Base-by-base conservation (phyloP, 1,140 invertebrate species). In the Drosophila nebulosa region DNA sequence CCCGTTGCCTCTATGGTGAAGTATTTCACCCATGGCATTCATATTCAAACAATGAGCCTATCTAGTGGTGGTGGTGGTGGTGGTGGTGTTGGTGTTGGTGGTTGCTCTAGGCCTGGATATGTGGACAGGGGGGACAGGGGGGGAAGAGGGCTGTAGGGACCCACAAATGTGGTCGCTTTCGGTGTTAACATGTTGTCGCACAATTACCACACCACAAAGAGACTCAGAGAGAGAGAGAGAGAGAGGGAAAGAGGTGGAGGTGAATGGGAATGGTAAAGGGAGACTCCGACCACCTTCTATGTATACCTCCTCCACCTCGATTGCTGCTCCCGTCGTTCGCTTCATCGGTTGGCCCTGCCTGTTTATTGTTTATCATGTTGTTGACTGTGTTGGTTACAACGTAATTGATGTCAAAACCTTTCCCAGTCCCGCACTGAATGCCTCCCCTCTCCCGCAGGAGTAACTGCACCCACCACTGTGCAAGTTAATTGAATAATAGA, bases 401-500 rank as follows among this genome's bases (percentile, higher is more conserved):
- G 70, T 74, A 74, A 74, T 74, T 74, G 71, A 74, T 67, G 71
- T 74, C 63, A 57, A 72, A 32, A 46, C 69, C 39, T 53, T 53
- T 71, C 67, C 71, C 63, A 74, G n/a, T n/a, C n/a, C 12, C n/a
- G 6, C 14, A 26, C 24, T 27, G 22, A 18, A 4, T 14, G 6
- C n/a, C 26, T 30, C 16, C 1, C 26, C 22, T 24, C 53, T 21
- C 16, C 39, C 7, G 16, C 9, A 21, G 39, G 39, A 21, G 18
- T 46, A 46, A 46, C 39, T 46, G 50, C 36, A 56, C 71, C 80
- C 74, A 71, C 78, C 74, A 71, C 78, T 81, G 69, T 70, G 69
- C 61, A 36, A 78, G 78, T 85, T 85, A 85, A 85, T 85, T 85
- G 81, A 85, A 85, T 85, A 85, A 85, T 85, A 81, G 81, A 67